phyloP scores from a whole-genome alignment of 2,888 invertebrate genomes.

The Vannuccia rotundouncinata region DNA sequence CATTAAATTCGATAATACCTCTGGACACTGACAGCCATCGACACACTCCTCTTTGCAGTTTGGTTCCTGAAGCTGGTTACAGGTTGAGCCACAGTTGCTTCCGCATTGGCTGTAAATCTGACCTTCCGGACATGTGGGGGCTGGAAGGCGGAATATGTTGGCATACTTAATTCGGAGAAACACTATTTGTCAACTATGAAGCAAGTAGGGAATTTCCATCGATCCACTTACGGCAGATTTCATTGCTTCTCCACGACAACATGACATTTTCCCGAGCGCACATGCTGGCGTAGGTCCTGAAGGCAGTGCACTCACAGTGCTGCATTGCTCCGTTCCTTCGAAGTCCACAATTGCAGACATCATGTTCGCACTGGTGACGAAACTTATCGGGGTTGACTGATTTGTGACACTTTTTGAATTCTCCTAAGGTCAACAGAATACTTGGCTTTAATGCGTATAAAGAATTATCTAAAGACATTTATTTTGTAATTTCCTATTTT shows the following conservation, averaged over 20 bases:
- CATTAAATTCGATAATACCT: no score
- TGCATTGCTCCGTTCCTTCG: slow-evolving; percentile 21
- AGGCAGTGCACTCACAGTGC: slow-evolving; percentile 36
- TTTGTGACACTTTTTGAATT: slow-evolving; percentile 32
- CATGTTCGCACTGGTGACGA: slow-evolving; percentile 35
- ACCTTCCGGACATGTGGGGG: slow-evolving; percentile 25
- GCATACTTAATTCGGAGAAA: background rate
- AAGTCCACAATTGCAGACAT: slow-evolving; percentile 37
- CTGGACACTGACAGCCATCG: slow-evolving; percentile 39
- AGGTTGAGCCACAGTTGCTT: slow-evolving; percentile 31
- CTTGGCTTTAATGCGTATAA: background rate
- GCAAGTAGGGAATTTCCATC: no score
- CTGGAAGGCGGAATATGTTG: background rate
- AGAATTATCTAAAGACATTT: background rate
- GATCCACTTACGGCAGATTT: slow-evolving; percentile 20
- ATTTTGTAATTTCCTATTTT: no score
- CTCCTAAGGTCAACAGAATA: background rate
- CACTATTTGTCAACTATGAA: no score
- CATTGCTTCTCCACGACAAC: slow-evolving; percentile 25
- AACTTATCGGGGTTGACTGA: slow-evolving; percentile 30
- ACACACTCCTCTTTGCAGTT: slow-evolving; percentile 37
- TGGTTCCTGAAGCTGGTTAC: slow-evolving; percentile 3
- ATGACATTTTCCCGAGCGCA: slow-evolving; percentile 32
- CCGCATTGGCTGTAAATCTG: slow-evolving; percentile 38
- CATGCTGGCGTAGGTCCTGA: slow-evolving; percentile 28